Conservation (phyloP, 2,888 invertebrate genomes). For the Tetramorium bicarinatum region DNA sequence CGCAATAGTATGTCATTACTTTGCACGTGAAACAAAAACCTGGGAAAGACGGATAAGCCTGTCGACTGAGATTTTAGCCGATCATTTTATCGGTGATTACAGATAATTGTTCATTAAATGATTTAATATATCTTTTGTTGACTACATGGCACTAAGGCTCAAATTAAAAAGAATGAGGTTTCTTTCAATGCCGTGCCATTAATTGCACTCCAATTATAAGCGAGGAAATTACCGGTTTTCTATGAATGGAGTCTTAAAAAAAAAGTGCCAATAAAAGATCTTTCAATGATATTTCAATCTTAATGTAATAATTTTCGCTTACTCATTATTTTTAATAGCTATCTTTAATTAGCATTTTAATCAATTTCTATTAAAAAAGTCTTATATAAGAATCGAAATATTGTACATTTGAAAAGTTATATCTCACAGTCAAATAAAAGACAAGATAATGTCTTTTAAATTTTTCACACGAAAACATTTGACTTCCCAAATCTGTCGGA, state of each 20-base stretch:
- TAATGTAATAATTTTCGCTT: not conserved
- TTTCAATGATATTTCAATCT: not conserved
- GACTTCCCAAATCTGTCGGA: not conserved
- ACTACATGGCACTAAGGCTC: not conserved
- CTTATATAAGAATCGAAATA: not conserved
- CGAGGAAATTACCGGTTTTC: not conserved
- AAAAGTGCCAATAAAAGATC: not conserved
- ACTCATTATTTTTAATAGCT: not conserved
- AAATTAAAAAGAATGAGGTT: conserved; percentile 2
- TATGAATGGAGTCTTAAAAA: not conserved
- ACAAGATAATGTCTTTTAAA: not conserved
- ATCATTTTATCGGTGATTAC: conserved; percentile 15
- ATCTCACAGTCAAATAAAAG: not conserved
- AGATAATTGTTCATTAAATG: conserved; percentile 8
- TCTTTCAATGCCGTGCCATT: not conserved
- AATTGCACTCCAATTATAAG: conserved; percentile 12
- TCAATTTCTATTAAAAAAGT: not conserved
- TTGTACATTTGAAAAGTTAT: not conserved
- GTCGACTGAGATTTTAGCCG: conserved; percentile 27
- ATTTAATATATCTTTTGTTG: conserved; percentile 1
- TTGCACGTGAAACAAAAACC: conserved; percentile 8
- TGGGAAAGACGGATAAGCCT: not conserved
- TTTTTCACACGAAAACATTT: not conserved
- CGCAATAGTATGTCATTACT: not conserved
- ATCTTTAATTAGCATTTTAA: not conserved